Percentiles rank a stretch among this genome's conserved stretches.
Conservation (phyloP, 2,113 vertebrate genomes). For the Acanthochromis polyacanthus region DNA sequence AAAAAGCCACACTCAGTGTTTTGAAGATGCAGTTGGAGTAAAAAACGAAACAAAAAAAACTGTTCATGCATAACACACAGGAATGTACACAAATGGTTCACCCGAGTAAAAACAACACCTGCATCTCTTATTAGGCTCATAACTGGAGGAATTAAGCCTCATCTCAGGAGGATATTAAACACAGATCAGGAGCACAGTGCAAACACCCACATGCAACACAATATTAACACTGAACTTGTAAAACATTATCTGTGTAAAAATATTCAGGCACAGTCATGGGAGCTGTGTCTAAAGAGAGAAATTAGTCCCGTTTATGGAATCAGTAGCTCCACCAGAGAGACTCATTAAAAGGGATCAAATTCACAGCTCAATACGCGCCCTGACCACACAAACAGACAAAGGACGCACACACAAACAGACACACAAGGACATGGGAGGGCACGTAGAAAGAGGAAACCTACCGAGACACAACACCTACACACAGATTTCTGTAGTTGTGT, state of each 20-base stretch:
- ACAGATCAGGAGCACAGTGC: not conserved
- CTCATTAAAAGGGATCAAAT: slow-evolving; percentile 38
- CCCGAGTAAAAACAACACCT: slow-evolving; percentile 5
- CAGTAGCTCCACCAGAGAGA: slow-evolving; percentile 29
- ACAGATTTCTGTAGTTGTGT: not conserved
- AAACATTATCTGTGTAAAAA: slow-evolving; percentile 19
- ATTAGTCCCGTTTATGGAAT: slow-evolving; percentile 51
- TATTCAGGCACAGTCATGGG: slow-evolving; percentile 19
- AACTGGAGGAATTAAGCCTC: slow-evolving; percentile 20
- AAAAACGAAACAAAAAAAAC: not conserved
- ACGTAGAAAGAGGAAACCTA: not conserved
- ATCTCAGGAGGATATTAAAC: slow-evolving; percentile 8
- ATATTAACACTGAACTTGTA: slow-evolving; percentile 17
- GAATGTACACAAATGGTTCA: slow-evolving; percentile 20
- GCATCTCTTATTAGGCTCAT: slow-evolving; percentile 12
- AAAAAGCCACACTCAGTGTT: not conserved
- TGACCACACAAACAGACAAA: not conserved
- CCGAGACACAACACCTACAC: slow-evolving; percentile 8
- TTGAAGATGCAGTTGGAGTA: not conserved
- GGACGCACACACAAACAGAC: not conserved
- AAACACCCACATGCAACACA: slow-evolving; percentile 2
- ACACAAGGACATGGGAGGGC: not conserved
- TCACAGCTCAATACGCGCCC: slow-evolving; percentile 6
- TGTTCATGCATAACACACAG: not conserved
- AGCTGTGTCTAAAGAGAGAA: slow-evolving; percentile 34